These are phyloP conservation scores for Australoheros facetus DNA, from an alignment of 2,797 vertebrate genomes.

Conservation along the genomic window DNA sequence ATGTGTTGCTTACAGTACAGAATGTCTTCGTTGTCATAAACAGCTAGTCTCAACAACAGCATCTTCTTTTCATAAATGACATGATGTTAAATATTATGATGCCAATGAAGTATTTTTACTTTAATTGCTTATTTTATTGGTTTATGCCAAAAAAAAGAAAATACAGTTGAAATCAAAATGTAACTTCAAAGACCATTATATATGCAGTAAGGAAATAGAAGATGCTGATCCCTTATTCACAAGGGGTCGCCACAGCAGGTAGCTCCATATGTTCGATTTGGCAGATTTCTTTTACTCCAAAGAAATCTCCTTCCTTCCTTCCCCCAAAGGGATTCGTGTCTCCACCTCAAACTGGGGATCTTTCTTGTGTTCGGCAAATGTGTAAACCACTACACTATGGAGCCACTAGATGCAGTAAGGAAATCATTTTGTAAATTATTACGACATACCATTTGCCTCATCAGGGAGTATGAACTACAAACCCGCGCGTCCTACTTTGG, in stretches of 20 bases:
- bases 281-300: not conserved
- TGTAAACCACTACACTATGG: slow-evolving; percentile 1
- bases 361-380: not conserved
- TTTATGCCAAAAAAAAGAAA: slow-evolving; percentile 40
- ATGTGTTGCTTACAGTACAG: slow-evolving; percentile 70
- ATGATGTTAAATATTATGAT: slow-evolving; percentile 71
- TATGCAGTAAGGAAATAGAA: slow-evolving; percentile 46
- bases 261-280: not conserved
- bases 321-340: not conserved
- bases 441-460: slow-evolving; percentile 61
- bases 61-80: slow-evolving; percentile 58
- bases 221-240: not conserved
- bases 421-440: slow-evolving; percentile 64
- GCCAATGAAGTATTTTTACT: slow-evolving; percentile 69
- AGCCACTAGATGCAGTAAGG: slow-evolving; percentile 32
- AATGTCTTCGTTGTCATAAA: slow-evolving; percentile 70
- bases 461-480: slow-evolving; percentile 42
- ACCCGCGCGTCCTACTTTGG: slow-evolving; percentile 41
- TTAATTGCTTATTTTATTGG: slow-evolving; percentile 63
- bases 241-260: not conserved
- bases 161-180: slow-evolving; percentile 56
- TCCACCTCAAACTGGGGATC: not conserved
- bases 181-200: slow-evolving; percentile 46
- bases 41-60: slow-evolving; percentile 53
- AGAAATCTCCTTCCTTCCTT: not conserved